Evolutionary conservation across 2,797 vertebrate genomes (phyloP).

Genomic region (Pseudopleuronectes americanus): DNA sequence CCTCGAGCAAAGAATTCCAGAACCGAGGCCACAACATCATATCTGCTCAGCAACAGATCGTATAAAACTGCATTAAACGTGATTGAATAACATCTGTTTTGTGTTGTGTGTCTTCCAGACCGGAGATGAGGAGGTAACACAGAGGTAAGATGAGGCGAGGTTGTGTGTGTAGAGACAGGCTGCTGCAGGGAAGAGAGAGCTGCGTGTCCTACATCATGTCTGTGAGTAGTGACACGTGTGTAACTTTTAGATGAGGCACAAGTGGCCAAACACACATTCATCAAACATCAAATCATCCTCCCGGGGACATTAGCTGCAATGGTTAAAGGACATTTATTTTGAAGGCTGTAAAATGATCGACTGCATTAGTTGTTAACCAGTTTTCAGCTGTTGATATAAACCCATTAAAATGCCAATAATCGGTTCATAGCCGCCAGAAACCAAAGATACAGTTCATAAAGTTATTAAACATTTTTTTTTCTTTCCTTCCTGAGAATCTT

Average conservation of each 20-base stretch:
- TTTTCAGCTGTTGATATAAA: constrained; percentile 65
- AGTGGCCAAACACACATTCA: neutral
- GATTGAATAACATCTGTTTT: too few species aligned
- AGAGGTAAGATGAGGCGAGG: neutral
- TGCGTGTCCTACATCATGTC: neutral
- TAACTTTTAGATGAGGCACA: neutral
- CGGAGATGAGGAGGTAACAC: too few species aligned
- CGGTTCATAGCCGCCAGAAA: constrained; percentile 67
- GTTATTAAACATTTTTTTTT: constrained; percentile 67
- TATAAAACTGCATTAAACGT: neutral
- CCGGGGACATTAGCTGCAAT: constrained; percentile 48
- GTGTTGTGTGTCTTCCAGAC: neutral
- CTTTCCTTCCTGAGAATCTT: constrained; percentile 93
- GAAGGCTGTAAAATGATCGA: constrained; percentile 63
- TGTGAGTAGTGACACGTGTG: neutral
- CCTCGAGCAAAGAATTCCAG: neutral
- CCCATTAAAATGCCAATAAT: constrained; percentile 48
- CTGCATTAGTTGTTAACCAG: constrained; percentile 60
- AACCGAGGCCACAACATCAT: neutral
- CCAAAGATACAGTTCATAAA: constrained; percentile 57
- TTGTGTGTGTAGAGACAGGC: neutral
- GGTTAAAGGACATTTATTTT: constrained; percentile 82
- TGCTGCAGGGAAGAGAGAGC: constrained; percentile 4
- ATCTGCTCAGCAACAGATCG: neutral
- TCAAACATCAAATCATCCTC: constrained; percentile 3